These are phyloP conservation scores for Nephrotoma appendiculata DNA, from an alignment of 2,888 invertebrate genomes.

Conservation along the genomic window DNA sequence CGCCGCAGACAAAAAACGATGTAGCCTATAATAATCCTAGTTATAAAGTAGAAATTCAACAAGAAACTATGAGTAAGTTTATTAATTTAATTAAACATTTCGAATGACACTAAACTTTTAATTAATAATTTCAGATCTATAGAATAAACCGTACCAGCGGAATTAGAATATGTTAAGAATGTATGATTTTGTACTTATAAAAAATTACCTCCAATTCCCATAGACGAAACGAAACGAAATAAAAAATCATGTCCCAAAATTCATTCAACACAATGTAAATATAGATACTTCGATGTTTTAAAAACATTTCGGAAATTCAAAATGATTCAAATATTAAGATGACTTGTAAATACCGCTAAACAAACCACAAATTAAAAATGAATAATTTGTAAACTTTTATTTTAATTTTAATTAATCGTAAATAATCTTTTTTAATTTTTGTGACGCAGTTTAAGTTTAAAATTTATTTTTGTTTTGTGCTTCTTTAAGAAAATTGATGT, in stretches of 20 bases:
- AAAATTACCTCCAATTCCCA: background rate
- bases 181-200: background rate
- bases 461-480: background rate
- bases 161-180: background rate
- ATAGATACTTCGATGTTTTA: background rate
- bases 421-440: background rate
- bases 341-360: background rate
- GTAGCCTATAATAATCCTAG: conserved; percentile 90
- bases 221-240: background rate
- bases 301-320: background rate
- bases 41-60: conserved; percentile 85
- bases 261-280: background rate
- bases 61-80: conserved; percentile 77
- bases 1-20: conserved; percentile 62
- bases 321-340: background rate
- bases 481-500: background rate
- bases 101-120: too few relatives aligned
- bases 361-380: background rate
- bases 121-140: too few relatives aligned
- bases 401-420: background rate
- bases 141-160: background rate
- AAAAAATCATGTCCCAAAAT: background rate
- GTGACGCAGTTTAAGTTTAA: background rate
- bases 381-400: background rate
- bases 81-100: background rate